These are phyloP conservation scores for Lagopus muta DNA, from an alignment of 2,113 vertebrate species.

Conservation along the genomic window DNA sequence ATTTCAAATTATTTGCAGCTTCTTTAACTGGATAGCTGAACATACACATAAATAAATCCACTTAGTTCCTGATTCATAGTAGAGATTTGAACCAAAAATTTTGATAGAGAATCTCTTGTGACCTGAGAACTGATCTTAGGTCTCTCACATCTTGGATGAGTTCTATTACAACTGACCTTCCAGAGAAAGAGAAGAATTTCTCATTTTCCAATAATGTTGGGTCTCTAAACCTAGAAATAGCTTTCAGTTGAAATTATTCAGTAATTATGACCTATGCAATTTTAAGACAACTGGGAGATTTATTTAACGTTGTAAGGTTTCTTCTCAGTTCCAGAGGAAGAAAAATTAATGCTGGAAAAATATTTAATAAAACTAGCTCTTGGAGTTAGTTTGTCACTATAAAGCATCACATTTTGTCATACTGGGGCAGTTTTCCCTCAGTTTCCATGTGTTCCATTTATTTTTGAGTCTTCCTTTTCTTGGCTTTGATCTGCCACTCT, in stretches of 20 bases:
- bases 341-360: background rate
- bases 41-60: background rate
- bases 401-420: background rate
- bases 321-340: background rate
- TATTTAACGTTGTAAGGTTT: background rate
- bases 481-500: background rate
- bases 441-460: background rate
- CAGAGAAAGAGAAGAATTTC: background rate
- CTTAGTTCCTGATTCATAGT: background rate
- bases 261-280: background rate
- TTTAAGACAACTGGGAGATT: background rate
- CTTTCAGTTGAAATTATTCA: background rate
- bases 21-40: background rate
- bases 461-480: background rate
- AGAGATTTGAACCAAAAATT: background rate
- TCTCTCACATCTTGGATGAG: background rate
- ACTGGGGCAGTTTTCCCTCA: background rate
- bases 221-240: background rate
- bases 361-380: background rate
- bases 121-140: background rate
- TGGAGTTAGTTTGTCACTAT: background rate
- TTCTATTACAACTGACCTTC: background rate
- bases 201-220: background rate
- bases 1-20: constrained; percentile 10
- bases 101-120: background rate